Conservation (phyloP, 2,797 vertebrate genomes). For the Tragelaphus eurycerus region DNA sequence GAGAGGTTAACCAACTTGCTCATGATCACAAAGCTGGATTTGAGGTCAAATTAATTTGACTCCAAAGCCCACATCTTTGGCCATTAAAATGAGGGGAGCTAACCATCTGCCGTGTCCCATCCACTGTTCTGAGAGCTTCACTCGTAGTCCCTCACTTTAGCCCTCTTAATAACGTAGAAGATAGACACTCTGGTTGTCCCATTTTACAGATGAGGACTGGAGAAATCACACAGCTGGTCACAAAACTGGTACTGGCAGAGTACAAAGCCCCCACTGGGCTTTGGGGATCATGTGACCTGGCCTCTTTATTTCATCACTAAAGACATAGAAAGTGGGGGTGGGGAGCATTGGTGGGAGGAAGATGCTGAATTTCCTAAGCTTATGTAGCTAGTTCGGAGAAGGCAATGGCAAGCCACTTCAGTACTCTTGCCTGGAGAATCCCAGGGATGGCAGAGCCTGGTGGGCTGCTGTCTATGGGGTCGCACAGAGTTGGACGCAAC, state of each 20-base stretch:
- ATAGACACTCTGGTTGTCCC: not conserved
- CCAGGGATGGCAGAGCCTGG: no score
- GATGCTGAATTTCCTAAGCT: not conserved
- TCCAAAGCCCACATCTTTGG: not conserved
- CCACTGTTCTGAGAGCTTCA: not conserved
- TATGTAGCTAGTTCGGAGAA: not conserved
- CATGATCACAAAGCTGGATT: not conserved
- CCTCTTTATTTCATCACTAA: not conserved
- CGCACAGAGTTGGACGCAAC: rapidly evolving
- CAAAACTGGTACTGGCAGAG: not conserved
- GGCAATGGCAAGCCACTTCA: no score
- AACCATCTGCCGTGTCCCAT: not conserved
- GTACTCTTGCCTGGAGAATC: no score
- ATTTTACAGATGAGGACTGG: not conserved
- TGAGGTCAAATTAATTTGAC: not conserved
- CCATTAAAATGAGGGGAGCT: not conserved
- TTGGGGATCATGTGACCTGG: not conserved
- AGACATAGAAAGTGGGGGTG: not conserved
- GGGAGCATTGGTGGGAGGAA: not conserved
- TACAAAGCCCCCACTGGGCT: not conserved
- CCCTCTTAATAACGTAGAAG: not conserved
- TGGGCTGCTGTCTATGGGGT: no score
- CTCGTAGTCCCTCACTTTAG: not conserved
- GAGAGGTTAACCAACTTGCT: not conserved
- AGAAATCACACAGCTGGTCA: not conserved